Percentiles rank a stretch among this genome's conserved stretches.
Evolutionary conservation across 2,113 vertebrate species (phyloP).

Genomic region (Microcebus lehilahytsara): DNA sequence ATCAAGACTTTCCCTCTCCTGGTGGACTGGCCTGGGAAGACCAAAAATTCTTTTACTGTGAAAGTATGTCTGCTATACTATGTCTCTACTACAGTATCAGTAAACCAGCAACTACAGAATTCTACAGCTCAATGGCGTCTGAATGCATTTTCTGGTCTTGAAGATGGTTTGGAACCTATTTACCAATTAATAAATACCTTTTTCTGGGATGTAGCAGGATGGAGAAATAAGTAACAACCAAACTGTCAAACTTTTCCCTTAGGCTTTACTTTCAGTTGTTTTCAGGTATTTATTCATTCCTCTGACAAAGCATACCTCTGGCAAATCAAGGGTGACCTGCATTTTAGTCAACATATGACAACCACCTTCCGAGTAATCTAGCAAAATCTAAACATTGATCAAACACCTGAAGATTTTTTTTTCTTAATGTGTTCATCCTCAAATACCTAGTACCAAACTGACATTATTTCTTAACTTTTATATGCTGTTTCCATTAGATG

Average conservation of each 20-base stretch:
- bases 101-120: neutral
- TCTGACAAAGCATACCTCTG: neutral
- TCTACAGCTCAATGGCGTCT: neutral
- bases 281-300: neutral
- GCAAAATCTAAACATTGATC: neutral
- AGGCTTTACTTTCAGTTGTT: neutral
- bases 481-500: neutral
- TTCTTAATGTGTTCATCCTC: neutral
- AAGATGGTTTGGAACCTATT: neutral
- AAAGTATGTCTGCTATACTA: neutral
- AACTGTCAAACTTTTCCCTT: neutral
- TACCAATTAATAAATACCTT: neutral
- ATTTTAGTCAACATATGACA: neutral
- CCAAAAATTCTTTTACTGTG: constrained; percentile 12
- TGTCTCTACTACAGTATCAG: neutral
- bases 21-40: neutral
- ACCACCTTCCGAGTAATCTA: neutral
- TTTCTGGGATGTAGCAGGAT: neutral
- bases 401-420: neutral
- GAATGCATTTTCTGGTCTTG: neutral
- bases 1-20: neutral
- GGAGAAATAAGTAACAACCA: neutral
- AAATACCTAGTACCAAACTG: neutral
- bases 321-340: neutral
- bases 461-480: neutral